Base-by-base conservation (phyloP, 2,113 vertebrate species). In the Noturus placidus region DNA sequence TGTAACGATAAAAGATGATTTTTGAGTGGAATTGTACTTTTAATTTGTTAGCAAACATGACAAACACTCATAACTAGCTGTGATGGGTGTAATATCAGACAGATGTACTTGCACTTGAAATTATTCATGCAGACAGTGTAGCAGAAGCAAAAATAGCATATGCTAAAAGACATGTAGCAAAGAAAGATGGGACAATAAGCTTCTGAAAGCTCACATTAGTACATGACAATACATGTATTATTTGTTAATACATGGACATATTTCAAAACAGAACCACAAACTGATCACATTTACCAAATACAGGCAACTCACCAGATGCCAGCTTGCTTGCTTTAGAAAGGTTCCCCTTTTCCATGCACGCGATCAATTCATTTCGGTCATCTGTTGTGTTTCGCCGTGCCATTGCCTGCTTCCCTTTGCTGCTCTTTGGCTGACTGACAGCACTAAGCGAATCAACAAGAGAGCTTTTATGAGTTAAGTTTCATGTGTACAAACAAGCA, bases 361-460 rank as follows among this genome's bases (percentile, higher is more conserved):
- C 96, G 89, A 96, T 95, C 80, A 97, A 93, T 86, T 96, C 92
- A 77, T 95, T 97, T 90, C 96, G 94, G 91, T 98, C 97, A 82
- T 99, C 98, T 87, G 97, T 95, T 0, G 98, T 97, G 92, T 96
- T 98, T 86, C 97, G 96, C n/a, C 98, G 96, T 63, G 96, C 95
- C 14, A 96, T 95, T 0, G 96, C 94, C 27, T 95, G 96, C 91
- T 97, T 97, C 82, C 96, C 96, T 89, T 97, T 97, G 13, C 96
- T 95, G n/a, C 96, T 95, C 91, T 95, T 98, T 0, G 96, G 94
- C 0, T 95, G 83, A 33, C 92, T 95, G 86, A 96, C 95, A 76
- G 95, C 95, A 88, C 95, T 95, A 88, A 70, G 87, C 61, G 87
- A 81, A 17, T 85, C 50, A 80, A 81, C 30, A 76, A 19, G 52